A percentile compares a stretch with the other conserved stretches of the same genome.
These are phyloP conservation scores for Lemur catta DNA, from an alignment of 2,797 vertebrate genomes.

Conservation along the genomic window DNA sequence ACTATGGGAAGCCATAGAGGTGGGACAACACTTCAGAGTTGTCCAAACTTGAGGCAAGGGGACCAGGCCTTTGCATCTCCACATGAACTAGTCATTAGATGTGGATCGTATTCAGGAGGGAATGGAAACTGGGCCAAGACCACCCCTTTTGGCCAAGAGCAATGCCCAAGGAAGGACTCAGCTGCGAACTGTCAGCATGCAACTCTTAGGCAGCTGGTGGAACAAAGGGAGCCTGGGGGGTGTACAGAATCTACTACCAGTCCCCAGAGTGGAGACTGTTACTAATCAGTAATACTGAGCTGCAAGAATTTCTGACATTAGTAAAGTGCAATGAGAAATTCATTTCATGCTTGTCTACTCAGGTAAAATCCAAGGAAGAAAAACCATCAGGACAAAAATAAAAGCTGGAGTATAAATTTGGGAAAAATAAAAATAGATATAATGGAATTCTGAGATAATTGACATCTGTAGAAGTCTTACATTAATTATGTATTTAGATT, in stretches of 20 bases:
- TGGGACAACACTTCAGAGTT: neutral
- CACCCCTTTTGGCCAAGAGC: neutral
- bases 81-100: neutral
- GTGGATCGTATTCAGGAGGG: too few species aligned
- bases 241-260: neutral
- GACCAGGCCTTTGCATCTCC: neutral
- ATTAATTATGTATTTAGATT: neutral
- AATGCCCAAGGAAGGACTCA: neutral
- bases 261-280: neutral
- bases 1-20: neutral
- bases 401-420: neutral
- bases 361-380: slow-evolving; percentile 62
- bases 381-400: slow-evolving; percentile 7
- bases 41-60: neutral
- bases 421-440: neutral
- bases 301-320: slow-evolving; percentile 42
- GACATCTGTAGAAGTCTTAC: neutral
- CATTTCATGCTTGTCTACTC: slow-evolving; percentile 73
- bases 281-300: slow-evolving; percentile 35
- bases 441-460: neutral
- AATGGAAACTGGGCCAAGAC: neutral
- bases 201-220: neutral
- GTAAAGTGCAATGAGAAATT: slow-evolving; percentile 52
- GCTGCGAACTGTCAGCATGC: neutral
- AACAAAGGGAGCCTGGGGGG: neutral